Base-by-base conservation (phyloP, 2,797 vertebrate genomes). In the Glyptemys insculpta region DNA sequence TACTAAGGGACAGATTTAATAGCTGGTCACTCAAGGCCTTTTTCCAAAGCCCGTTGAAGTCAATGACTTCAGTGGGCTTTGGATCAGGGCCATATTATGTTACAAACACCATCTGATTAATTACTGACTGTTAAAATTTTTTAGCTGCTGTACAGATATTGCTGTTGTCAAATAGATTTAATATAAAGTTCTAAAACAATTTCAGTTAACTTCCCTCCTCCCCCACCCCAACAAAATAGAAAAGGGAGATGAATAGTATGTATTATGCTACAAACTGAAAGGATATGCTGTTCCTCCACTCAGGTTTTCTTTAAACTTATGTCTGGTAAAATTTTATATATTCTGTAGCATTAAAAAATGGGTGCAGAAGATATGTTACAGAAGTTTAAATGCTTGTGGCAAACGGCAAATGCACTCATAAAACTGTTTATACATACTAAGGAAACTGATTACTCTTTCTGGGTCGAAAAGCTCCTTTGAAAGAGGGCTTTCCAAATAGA, bases 401-500 rank as follows among this genome's bases (percentile, higher is more conserved):
- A 95, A 90, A n/a, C 31, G 89, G 47, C 44, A 88, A 88, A 65
- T 44, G 12, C 44, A 78, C 29, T 47, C 47, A 76, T 76, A 31
- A 29, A 78, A 29, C 12, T 78, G 44, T 78, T 78, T 78, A 78
- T 78, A 49, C 15, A 29, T 27, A 49, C 44, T 29, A 44, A 44
- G 41, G 72, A 74, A 74, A 49, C 8, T 47, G 85, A 80, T 57
- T 1, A 1, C 2, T 86, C 49, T 12, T 37, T 88, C 81, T 86
- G 56, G 34, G 79, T 81, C 19, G 62, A 3, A 85, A 83, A 34
- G 57, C 72, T 88, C 91, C 1, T 90, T 59, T 82, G 72, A 72
- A 90, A 96, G 94, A 81, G 44, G 34, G n/a, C 84, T 85, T 72
- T 41, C 85, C 72, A 84, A 49, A 93, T 15, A 94, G 87, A 86